A percentile compares a stretch with the other conserved stretches of the same genome.
Conservation (phyloP, 2,797 vertebrate species). For the Chromis chromis region DNA sequence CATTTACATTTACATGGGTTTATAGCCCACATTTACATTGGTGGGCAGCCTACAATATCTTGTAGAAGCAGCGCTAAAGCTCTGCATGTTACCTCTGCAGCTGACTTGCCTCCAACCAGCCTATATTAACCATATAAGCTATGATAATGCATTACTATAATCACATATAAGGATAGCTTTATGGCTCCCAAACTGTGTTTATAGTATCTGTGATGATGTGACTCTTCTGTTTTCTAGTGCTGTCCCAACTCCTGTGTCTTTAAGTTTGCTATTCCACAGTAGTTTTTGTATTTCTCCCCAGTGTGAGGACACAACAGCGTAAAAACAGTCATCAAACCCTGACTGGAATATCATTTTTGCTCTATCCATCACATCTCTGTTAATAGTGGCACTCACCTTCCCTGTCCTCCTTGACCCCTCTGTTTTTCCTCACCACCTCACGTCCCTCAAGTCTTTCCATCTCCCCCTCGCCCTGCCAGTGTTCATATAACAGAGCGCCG, state of each 20-base stretch:
- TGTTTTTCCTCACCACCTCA: slow-evolving; percentile 34
- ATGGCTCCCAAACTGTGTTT: not conserved
- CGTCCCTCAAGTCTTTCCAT: slow-evolving; percentile 38
- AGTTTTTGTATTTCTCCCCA: not conserved
- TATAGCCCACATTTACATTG: not conserved
- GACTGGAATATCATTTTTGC: not conserved
- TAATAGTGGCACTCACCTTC: slow-evolving; percentile 26
- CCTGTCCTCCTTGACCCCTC: slow-evolving; percentile 7
- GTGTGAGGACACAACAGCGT: not conserved
- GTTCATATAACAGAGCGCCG: slow-evolving; percentile 33
- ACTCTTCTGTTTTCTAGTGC: not conserved
- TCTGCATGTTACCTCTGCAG: not conserved
- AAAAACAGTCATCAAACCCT: not conserved
- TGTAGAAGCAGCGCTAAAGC: no score
- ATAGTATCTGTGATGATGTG: no score
- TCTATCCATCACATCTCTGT: not conserved
- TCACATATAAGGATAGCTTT: not conserved
- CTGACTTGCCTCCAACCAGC: not conserved
- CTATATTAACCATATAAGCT: not conserved
- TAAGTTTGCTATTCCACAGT: not conserved
- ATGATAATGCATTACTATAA: not conserved
- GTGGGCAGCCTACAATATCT: no score
- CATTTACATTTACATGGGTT: slow-evolving; percentile 24
- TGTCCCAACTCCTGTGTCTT: not conserved
- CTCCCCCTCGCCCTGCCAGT: slow-evolving; percentile 16